Base-by-base conservation (phyloP, 2,113 vertebrate species). In the Scartelaos histophorus region DNA sequence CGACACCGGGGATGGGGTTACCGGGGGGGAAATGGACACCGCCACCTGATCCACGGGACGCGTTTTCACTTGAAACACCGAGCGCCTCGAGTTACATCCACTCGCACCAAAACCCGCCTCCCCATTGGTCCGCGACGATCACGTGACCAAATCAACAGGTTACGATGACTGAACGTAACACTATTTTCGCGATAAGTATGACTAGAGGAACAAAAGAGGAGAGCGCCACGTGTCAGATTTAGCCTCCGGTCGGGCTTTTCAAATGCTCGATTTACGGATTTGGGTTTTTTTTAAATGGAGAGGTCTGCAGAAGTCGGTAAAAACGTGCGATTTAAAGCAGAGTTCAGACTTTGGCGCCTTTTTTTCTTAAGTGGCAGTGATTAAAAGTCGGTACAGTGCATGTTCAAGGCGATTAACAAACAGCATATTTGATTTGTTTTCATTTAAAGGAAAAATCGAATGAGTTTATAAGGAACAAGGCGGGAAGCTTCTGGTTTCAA, bases 31-130 rank as follows among this genome's bases (percentile, higher is more conserved):
- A 61, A 61, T 25, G 15, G 11, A 34, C 58, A 61, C 58, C 58
- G 25, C 2, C 58, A 61, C 58, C 1, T 12, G 58, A 61, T 34
- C 58, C 24, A 16, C 58, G 5, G 24, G 15, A 16, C 13, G 58
- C 58, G 58, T 61, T 61, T 60, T 61, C 58, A 61, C 58, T 61
- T 53, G 58, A 61, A 25, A 61, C 58, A 34, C 25, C 15, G 22
- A 15, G 58, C 58, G 4, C 24, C 57, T 60, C 57, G 2, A 24
- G 5, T 61, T 61, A 61, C 58, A 61, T 24, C 58, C 5, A 17
- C 24, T 16, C 24, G 13, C 58, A 61, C 24, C 13, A 7, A 13
- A 2, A 34, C 58, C 5, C 7, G 15, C 4, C 13, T 7, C 5
- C 25, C 1, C 24, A 61, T 61, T 61, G 58, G 58, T 25, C 25